phyloP scores from a whole-genome alignment of 2,797 vertebrate genomes.

The Takifugu ocellatus region DNA sequence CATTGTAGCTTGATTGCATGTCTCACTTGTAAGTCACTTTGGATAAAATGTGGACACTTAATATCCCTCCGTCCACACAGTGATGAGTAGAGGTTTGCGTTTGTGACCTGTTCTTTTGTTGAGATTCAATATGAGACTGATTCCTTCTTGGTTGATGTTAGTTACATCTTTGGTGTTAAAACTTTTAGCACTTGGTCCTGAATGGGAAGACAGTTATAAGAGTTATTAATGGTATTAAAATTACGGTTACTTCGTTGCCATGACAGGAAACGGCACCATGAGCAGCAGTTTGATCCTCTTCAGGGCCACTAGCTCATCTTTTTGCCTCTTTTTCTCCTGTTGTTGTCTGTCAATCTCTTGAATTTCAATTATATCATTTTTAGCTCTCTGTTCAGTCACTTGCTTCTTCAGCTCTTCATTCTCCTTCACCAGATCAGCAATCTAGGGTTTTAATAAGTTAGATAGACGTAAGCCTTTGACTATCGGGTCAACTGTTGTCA shows the following conservation, averaged over 20 bases:
- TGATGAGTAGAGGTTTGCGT: no score
- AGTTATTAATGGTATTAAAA: neutral
- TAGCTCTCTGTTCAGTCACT: constrained; percentile 82
- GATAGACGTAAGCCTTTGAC: neutral
- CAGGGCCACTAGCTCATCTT: constrained; percentile 84
- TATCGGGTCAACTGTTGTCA: neutral
- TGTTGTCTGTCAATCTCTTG: constrained; percentile 79
- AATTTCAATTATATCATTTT: constrained; percentile 80
- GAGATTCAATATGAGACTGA: neutral
- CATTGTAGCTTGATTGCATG: no score
- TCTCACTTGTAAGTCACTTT: no score
- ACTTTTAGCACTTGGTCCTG: constrained; percentile 88
- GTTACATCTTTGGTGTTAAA: constrained; percentile 74
- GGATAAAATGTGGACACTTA: no score
- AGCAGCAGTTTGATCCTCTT: constrained; percentile 87
- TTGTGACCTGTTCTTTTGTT: no score
- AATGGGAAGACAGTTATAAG: constrained; percentile 52
- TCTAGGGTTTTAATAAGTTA: constrained; percentile 63
- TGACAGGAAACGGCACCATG: constrained; percentile 73
- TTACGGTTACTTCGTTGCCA: neutral
- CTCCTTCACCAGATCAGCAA: constrained; percentile 80
- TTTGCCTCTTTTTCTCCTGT: constrained; percentile 84
- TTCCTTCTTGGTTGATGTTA: constrained; percentile 44
- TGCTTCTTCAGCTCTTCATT: constrained; percentile 80
- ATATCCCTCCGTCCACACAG: no score